These are phyloP conservation scores for Clivina fossor DNA, from an alignment of 2,888 invertebrate genomes.

Conservation along the genomic window DNA sequence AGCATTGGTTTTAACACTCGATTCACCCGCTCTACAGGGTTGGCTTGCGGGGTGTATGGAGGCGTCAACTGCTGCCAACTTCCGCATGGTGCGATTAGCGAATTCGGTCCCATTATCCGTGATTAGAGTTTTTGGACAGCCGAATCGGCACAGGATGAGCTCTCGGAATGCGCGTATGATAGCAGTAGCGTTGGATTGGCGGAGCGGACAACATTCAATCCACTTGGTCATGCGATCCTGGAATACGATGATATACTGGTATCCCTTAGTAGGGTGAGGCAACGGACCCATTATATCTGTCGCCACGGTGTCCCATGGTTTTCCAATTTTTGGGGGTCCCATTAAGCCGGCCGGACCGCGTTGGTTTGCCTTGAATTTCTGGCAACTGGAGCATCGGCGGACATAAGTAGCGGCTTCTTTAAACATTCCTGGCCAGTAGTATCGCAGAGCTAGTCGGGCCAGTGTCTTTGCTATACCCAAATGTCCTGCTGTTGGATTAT, in stretches of 20 bases:
- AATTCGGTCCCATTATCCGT: constrained; percentile 27
- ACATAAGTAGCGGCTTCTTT: constrained; percentile 33
- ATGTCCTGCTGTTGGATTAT: constrained; percentile 34
- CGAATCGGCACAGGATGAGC: constrained; percentile 7
- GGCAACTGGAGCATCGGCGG: not conserved
- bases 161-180: no score
- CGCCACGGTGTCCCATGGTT: constrained; percentile 31
- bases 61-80: constrained; percentile 35
- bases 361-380: not conserved
- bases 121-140: constrained; percentile 26
- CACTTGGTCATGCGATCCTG: constrained; percentile 41
- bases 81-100: constrained; percentile 22
- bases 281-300: constrained; percentile 38
- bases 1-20: constrained; percentile 43
- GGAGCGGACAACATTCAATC: constrained; percentile 37
- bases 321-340: not conserved
- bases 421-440: constrained; percentile 38
- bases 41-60: constrained; percentile 43
- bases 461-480: constrained; percentile 36
- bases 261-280: constrained; percentile 30
- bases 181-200: constrained; percentile 34
- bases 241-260: constrained; percentile 37
- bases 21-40: constrained; percentile 44
- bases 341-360: not conserved
- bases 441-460: constrained; percentile 26